Evolutionary conservation across 2,113 vertebrate genomes (phyloP).

Genomic region (Eptesicus fuscus): DNA sequence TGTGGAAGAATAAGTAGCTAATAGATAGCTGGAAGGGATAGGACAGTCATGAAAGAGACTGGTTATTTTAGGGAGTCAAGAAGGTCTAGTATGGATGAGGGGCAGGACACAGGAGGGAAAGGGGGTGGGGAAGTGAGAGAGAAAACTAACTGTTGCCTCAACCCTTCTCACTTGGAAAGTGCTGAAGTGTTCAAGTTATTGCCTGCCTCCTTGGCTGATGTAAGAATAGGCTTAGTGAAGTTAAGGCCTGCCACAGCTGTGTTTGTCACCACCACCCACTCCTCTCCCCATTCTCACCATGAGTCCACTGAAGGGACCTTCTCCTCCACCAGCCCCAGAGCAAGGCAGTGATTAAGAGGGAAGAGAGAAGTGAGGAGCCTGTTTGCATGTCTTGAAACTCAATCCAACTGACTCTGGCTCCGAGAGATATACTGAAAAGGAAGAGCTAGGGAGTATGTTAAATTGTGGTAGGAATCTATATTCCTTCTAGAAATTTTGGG

Average conservation of each 20-base stretch:
- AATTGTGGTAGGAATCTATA: constrained; percentile 4
- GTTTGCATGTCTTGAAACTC: background rate
- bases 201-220: background rate
- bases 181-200: background rate
- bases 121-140: background rate
- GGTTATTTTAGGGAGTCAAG: background rate
- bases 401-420: background rate
- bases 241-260: background rate
- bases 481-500: constrained; percentile 15
- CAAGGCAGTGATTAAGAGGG: background rate
- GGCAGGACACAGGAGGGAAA: background rate
- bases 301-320: background rate
- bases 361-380: background rate
- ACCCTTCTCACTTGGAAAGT: background rate
- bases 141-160: background rate
- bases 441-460: background rate
- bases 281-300: background rate
- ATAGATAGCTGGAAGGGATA: background rate
- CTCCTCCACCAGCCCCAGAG: background rate
- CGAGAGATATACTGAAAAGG: background rate
- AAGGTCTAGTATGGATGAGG: background rate
- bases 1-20: background rate
- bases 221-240: background rate
- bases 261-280: background rate
- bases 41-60: background rate